Evolutionary conservation across 2,888 invertebrate species (phyloP), one percentile per base, ranked within the genome.

Genomic region (Dryadula phaetusa): DNA sequence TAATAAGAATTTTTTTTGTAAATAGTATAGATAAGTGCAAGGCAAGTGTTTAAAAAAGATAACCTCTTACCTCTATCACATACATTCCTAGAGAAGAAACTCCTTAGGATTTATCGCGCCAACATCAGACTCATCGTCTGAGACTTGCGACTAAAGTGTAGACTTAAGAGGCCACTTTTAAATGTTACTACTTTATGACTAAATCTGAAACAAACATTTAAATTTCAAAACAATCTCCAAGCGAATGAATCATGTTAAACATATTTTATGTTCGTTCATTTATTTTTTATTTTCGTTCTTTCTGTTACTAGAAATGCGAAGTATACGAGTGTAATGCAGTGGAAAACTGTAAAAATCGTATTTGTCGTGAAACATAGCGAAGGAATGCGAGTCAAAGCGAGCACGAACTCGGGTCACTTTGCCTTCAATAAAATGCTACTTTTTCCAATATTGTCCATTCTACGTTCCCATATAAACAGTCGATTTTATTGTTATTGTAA

Each of bases 321-420:
- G 25, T 56, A 20, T 40, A 40, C 25, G 5, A 5, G n/a, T 25
- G n/a, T 40, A 56, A 56, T 56, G 40, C 56, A 40, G 40, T 2
- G 56, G 40, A 56, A 40, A 25, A 56, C 60, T 54, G 54, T 65
- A 49, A 68, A 49, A 62, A 56, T 56, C 56, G 56, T 16, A 40
- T 56, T 56, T 56, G 56, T 40, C 25, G 25, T 56, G 56, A 25
- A 40, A 56, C 56, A 56, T 16, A 56, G 40, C 40, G 25, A 40
- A 25, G 40, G 56, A 56, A 56, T 56, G 40, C 40, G 56, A 56
- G 25, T 56, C 40, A 56, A 56, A 25, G 40, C 25, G 40, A 16
- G 22, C 37, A 40, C 56, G 25, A 25, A 25, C 25, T 25, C 22
- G 56, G 56, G 40, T 56, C 56, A 56, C 22, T 40, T 56, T 25